Evolutionary conservation across 1,140 invertebrate species (phyloP), one percentile per base, ranked within the genome.

Genomic region (Bombus turneri): DNA sequence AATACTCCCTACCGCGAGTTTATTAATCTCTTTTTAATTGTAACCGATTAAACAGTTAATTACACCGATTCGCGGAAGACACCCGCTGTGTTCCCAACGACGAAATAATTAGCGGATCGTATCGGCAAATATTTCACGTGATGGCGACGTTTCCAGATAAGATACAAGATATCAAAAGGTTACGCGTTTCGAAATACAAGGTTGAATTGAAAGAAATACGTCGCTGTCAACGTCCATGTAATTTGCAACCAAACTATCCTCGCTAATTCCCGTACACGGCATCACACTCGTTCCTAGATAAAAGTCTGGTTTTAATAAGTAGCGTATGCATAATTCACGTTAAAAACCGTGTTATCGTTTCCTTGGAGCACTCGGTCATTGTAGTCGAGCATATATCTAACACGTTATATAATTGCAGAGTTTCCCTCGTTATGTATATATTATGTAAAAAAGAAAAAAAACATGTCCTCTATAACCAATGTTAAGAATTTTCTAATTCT

Each of bases 261-360:
- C 34, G 84, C 74, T 89, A 89, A 83, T 89, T 89, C 34, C n/a
- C 31, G 34, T 86, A 87, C 81, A 82, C 43, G 78, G 25, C 41
- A 75, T 47, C 37, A 86, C 39, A 66, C 68, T 69, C 62, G 77
- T 87, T 79, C 18, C 13, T 59, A 78, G 87, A 87, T 89, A 90
- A 90, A 78, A 34, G 47, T 53, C 41, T 53, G n/a, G 41, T 73
- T 87, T 71, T 73, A 81, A 80, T 87, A 90, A 90, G 80, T 89
- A 87, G 69, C 64, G 37, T 84, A 76, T 77, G 79, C 81, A 77
- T 90, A 87, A 85, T 81, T 37, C 64, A 53, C 74, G 68, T 76
- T 80, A 62, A 66, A 83, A 79, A 31, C 73, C 25, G n/a, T 53
- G 39, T 90, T 89, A 89, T 89, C 85, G 75, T n/a, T 75, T 41